Base-by-base conservation (phyloP, 2,888 invertebrate genomes). In the Timema cristinae region DNA sequence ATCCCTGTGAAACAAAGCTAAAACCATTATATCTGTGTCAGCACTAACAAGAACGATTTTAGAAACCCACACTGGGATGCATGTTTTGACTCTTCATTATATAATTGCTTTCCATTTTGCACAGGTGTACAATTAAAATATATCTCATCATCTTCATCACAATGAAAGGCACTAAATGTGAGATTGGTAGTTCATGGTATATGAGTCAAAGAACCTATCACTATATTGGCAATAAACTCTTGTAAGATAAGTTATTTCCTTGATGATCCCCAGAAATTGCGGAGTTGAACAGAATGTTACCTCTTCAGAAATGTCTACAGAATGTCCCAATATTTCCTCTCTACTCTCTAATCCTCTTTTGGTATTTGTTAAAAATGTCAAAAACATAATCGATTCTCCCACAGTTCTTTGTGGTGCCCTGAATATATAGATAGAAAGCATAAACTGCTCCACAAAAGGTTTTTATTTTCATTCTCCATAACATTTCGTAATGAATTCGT, bases 231-330 rank as follows among this genome's bases (percentile, higher is more conserved):
- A n/a, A n/a, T n/a, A n/a, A n/a, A n/a, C n/a, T n/a, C n/a, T 11
- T 56, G 7, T 9, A 56, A 16, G n/a, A 56, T 15, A 9, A 56
- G 2, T 13, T 56, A 15, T n/a, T 56, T 5, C 16, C 7, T 7
- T 56, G 56, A 56, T 56, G 56, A 56, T n/a, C 15, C 15, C 56
- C 56, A 56, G 16, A 56, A 56, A 56, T n/a, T 56, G 56, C 16
- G n/a, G 2, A 56, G n/a, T 56, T 4, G 16, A 5, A 15, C 13
- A 7, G 56, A 15, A 56, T 13, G 16, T 56, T 56, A 56, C 56
- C 11, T 56, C 56, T 15, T n/a, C 5, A 9, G 56, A 56, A 15
- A 11, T 56, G n/a, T 15, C 5, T 15, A 56, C 16, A 16, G 6
- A 56, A 15, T 56, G 56, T 16, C n/a, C n/a, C n/a, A 15, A 2